Conservation (phyloP, 2,888 invertebrate species). For the Acanthosepion esculentum region DNA sequence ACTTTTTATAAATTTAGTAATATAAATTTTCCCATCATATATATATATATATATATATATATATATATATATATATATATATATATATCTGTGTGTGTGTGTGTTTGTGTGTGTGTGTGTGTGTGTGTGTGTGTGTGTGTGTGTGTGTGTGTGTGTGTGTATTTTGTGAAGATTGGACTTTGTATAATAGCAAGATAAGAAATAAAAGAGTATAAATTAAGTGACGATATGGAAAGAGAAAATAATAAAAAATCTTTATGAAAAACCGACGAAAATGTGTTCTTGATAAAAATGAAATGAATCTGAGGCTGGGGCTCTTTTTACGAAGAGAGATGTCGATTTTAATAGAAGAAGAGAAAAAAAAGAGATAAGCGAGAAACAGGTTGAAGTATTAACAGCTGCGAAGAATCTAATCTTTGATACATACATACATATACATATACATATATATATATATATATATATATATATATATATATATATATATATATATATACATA, state of each 20-base stretch:
- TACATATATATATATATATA: no score
- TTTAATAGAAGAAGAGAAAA: neutral
- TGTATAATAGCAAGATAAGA: neutral
- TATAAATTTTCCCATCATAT: no score
- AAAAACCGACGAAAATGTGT: neutral
- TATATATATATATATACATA: no score
- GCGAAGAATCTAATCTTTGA: conserved; percentile 16
- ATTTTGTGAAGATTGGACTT: neutral
- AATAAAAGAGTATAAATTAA: neutral
- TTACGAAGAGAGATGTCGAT: neutral
- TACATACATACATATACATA: neutral
- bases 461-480: no score
- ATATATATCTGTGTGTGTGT: neutral
- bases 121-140: neutral
- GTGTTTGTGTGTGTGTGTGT: neutral
- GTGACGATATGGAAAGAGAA: neutral
- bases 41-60: neutral
- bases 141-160: neutral
- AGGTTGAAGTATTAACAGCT: conserved; percentile 33
- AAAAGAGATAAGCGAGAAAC: neutral
- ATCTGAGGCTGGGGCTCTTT: neutral
- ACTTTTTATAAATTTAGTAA: no score
- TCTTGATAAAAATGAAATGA: conserved; percentile 20
- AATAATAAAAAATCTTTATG: neutral
- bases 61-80: no score